Conservation (phyloP, 2,113 vertebrate species). For the Aphyosemion australe region DNA sequence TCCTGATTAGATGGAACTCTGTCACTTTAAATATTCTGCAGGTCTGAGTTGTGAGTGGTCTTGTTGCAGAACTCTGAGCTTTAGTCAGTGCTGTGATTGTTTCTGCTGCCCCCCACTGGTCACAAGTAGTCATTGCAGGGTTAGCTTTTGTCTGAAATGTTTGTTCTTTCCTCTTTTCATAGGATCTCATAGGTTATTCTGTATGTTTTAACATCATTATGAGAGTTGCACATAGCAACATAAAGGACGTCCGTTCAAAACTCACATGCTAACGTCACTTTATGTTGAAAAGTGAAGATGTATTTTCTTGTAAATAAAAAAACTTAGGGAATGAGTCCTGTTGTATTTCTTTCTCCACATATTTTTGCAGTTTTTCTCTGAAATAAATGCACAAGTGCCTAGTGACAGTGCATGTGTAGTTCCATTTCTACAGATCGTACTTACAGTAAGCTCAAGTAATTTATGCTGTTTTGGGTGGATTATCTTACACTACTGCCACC, state of each 20-base stretch:
- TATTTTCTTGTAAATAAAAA: conserved; percentile 74
- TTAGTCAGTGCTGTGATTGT: neutral
- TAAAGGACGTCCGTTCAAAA: conserved; percentile 36
- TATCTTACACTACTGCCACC: no score
- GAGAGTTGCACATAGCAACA: neutral
- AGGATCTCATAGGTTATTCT: conserved; percentile 29
- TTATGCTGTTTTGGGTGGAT: no score
- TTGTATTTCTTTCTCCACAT: neutral
- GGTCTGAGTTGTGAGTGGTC: no score
- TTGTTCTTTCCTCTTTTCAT: conserved; percentile 11
- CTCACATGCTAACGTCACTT: conserved; percentile 43
- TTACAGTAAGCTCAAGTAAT: no score
- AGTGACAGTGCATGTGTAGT: no score
- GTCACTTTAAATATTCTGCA: neutral
- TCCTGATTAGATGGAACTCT: neutral
- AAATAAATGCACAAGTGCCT: no score
- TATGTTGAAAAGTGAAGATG: conserved; percentile 59
- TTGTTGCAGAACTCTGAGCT: neutral
- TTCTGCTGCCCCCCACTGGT: conserved; percentile 14
- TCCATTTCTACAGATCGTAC: no score
- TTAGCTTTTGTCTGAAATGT: neutral
- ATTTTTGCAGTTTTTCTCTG: no score
- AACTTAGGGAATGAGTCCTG: conserved; percentile 6
- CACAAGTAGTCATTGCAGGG: neutral
- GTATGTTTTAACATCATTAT: conserved; percentile 35